A percentile compares a stretch with the other conserved stretches of the same genome.
phyloP scores from a whole-genome alignment of 2,888 invertebrate genomes.

The Isoperla grammatica region DNA sequence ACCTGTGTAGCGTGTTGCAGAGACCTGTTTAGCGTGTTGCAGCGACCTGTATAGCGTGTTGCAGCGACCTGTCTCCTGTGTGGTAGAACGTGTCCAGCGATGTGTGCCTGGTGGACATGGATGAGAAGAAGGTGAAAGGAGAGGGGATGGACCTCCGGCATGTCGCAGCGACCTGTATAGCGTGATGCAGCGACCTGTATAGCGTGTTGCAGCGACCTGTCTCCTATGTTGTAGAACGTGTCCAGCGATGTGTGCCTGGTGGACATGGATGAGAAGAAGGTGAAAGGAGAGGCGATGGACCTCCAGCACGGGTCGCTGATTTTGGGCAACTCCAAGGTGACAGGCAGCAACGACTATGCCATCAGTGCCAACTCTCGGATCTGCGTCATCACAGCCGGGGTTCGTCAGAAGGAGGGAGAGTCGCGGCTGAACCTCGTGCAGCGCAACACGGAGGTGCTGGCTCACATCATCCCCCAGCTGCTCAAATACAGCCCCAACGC shows the following conservation, averaged over 20 bases:
- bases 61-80: no score
- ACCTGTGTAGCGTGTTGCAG: no score
- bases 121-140: no score
- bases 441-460: slow-evolving; percentile 84
- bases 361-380: slow-evolving; percentile 73
- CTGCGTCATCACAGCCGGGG: slow-evolving; percentile 88
- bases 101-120: slow-evolving; percentile 76
- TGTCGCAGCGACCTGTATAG: no score
- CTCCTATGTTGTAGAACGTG: no score
- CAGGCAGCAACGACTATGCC: slow-evolving; percentile 70
- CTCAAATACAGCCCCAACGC: slow-evolving; percentile 81
- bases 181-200: no score
- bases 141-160: no score
- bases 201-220: no score
- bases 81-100: no score
- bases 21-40: no score
- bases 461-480: slow-evolving; percentile 75
- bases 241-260: slow-evolving; percentile 76
- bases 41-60: no score
- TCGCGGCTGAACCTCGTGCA: slow-evolving; percentile 81
- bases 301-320: slow-evolving; percentile 85
- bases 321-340: slow-evolving; percentile 70
- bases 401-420: slow-evolving; percentile 85
- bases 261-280: slow-evolving; percentile 75
- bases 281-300: slow-evolving; percentile 87